Conservation (phyloP, 2,113 vertebrate species). For the Struthidea cinerea region DNA sequence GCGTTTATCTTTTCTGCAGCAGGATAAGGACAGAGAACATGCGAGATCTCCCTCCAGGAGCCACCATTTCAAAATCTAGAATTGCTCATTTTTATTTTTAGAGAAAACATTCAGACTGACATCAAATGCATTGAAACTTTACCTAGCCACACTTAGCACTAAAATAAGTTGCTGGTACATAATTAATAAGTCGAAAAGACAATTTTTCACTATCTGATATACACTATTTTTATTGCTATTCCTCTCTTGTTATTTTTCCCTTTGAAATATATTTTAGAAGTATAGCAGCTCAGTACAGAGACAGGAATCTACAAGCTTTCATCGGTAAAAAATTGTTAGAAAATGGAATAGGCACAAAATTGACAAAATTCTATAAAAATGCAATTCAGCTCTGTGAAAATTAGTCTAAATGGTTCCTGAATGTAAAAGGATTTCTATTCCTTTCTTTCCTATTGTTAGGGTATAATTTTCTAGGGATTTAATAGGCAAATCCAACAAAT, state of each 20-base stretch:
- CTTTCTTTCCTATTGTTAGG: not conserved
- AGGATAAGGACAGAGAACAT: not conserved
- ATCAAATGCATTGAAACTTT: not conserved
- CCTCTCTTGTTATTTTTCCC: not conserved
- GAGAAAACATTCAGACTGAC: not conserved
- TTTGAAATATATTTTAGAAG: not conserved
- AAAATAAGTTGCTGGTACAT: not conserved
- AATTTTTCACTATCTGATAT: not conserved
- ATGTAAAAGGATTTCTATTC: not conserved
- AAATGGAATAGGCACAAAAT: conserved; percentile 12
- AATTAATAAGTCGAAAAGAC: not conserved
- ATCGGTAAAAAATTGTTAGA: conserved; percentile 20
- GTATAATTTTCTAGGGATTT: conserved; percentile 23
- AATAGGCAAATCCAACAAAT: conserved; percentile 40
- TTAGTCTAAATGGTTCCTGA: conserved; percentile 27
- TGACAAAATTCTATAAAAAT: conserved; percentile 17
- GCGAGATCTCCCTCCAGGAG: not conserved
- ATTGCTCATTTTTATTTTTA: not conserved
- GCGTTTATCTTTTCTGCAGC: not conserved
- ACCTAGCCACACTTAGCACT: not conserved
- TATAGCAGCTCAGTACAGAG: not conserved
- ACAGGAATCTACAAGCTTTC: not conserved
- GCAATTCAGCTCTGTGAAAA: conserved; percentile 19
- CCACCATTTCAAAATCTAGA: not conserved
- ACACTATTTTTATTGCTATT: not conserved